These are phyloP conservation scores for Eulemur rubriventer DNA, from an alignment of 2,797 vertebrate genomes.

Conservation along the genomic window DNA sequence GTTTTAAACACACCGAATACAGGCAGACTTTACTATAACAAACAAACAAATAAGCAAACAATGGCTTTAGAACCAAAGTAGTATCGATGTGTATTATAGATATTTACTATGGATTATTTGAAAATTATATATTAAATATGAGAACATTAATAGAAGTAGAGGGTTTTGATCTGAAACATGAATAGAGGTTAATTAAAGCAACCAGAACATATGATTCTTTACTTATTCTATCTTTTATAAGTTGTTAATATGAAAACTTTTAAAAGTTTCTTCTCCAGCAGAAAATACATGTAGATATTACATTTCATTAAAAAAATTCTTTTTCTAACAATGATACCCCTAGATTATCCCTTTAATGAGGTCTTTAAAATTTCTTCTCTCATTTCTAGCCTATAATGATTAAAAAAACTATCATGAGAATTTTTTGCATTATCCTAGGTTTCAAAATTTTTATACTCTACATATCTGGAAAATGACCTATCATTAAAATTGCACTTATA, in stretches of 20 bases:
- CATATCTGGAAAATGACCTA: background rate
- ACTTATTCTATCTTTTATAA: background rate
- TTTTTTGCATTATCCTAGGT: background rate
- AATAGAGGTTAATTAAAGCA: background rate
- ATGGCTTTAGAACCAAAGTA: background rate
- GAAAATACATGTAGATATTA: background rate
- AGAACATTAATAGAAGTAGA: background rate
- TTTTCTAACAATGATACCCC: constrained; percentile 7
- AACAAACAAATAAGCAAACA: background rate
- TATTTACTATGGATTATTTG: background rate
- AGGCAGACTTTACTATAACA: background rate
- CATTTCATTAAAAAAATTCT: background rate
- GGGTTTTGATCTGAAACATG: background rate
- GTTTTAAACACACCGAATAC: background rate
- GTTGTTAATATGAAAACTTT: background rate
- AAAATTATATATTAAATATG: constrained; percentile 13
- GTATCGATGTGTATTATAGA: background rate
- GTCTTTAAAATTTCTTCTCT: background rate
- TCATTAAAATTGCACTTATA: constrained; percentile 18
- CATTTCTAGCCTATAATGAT: background rate
- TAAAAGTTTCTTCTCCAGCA: background rate
- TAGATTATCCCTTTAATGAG: background rate
- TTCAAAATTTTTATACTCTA: constrained; percentile 11
- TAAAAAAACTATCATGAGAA: background rate
- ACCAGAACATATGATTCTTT: background rate